These are phyloP conservation scores for Calypte anna DNA, from an alignment of 2,113 vertebrate genomes.

Conservation along the genomic window DNA sequence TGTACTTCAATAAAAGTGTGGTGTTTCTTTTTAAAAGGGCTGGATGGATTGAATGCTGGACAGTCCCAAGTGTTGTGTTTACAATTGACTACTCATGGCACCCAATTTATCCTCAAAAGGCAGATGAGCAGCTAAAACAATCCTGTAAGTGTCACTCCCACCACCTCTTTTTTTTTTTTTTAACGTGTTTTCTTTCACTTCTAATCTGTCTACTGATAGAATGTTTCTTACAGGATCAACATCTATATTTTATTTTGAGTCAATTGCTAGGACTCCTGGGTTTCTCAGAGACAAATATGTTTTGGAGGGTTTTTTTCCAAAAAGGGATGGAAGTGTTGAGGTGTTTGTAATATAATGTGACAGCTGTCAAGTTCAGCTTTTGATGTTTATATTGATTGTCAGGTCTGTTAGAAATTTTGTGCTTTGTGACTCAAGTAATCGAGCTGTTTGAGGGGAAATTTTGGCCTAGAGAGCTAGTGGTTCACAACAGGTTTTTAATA, in stretches of 20 bases:
- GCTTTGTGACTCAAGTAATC: neutral
- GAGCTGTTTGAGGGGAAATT: neutral
- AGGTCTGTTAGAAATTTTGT: neutral
- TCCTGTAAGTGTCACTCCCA: slow-evolving; percentile 82
- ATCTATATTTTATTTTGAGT: neutral
- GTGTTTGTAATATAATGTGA: no score
- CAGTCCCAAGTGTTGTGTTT: slow-evolving; percentile 91
- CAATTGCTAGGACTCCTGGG: neutral
- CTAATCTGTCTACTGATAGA: neutral
- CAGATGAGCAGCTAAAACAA: slow-evolving; percentile 94
- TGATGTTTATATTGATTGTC: no score
- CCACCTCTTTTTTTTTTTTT: neutral
- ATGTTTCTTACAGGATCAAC: neutral
- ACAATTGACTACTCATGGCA: slow-evolving; percentile 98
- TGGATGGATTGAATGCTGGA: slow-evolving; percentile 99
- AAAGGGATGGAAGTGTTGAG: no score
- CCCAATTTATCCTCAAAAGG: slow-evolving; percentile 96
- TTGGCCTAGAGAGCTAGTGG: neutral
- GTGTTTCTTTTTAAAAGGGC: slow-evolving; percentile 76
- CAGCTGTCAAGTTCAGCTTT: no score
- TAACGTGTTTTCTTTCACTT: neutral
- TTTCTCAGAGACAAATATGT: neutral
- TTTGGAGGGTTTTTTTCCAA: neutral
- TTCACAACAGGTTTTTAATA: neutral
- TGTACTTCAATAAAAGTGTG: neutral